phyloP scores from a whole-genome alignment of 2,113 vertebrate species.

The Lophura nycthemera region DNA sequence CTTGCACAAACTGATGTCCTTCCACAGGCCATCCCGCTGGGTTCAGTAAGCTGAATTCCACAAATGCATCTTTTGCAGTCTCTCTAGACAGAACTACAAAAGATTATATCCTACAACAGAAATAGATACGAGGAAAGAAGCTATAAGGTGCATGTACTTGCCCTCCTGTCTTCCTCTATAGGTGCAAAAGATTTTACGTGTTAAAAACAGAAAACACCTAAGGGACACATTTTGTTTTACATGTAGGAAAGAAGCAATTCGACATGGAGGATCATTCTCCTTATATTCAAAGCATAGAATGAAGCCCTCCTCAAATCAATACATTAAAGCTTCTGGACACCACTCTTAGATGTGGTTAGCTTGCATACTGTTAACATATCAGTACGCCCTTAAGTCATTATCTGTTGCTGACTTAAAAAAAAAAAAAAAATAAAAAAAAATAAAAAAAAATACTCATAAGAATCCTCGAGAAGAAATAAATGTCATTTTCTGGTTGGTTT shows the following conservation, averaged over 20 bases:
- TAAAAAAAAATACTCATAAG: background rate
- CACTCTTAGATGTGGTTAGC: background rate
- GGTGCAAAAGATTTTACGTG: background rate
- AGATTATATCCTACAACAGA: slow-evolving; percentile 28
- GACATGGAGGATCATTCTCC: background rate
- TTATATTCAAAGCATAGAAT: background rate
- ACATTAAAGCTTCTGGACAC: background rate
- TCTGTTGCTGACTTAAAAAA: background rate
- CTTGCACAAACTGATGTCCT: background rate
- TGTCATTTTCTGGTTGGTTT: background rate
- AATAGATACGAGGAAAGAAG: slow-evolving; percentile 26
- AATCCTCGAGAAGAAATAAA: background rate
- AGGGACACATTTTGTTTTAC: background rate
- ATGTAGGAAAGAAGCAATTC: background rate
- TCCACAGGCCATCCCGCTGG: background rate
- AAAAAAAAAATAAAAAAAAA: too few relatives aligned
- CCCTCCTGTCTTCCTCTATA: background rate
- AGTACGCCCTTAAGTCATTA: background rate
- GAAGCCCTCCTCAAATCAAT: background rate
- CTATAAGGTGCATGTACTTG: background rate
- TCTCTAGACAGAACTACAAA: slow-evolving; percentile 8
- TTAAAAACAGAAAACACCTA: background rate
- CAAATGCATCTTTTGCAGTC: background rate
- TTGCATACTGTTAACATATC: background rate
- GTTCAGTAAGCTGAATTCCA: slow-evolving; percentile 11